phyloP scores from a whole-genome alignment of 2,888 invertebrate species.

The Pyrrhosoma nymphula region DNA sequence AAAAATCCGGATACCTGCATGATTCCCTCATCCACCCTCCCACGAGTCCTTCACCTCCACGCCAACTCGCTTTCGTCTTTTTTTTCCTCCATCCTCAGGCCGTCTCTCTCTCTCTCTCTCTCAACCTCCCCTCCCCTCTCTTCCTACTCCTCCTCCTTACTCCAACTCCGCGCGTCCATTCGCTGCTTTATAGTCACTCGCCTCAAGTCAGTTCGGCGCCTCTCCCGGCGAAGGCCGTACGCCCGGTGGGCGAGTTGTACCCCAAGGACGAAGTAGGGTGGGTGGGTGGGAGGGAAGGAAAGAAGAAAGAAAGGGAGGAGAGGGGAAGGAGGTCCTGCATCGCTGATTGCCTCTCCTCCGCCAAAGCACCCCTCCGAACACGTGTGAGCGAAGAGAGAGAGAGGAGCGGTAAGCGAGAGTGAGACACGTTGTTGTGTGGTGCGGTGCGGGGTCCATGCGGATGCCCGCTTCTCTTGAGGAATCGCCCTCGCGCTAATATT shows the following conservation, averaged over 20 bases:
- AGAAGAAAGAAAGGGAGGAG: background rate
- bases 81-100: too few species aligned
- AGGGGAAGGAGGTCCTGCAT: conserved; percentile 32
- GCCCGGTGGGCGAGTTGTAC: conserved; percentile 40
- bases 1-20: background rate
- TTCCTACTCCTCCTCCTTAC: background rate
- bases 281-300: background rate
- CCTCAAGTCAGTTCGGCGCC: conserved; percentile 64
- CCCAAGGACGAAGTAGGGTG: conserved; percentile 48
- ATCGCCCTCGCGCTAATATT: conserved; percentile 58
- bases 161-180: conserved; percentile 4
- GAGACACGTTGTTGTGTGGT: background rate
- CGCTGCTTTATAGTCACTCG: conserved; percentile 66
- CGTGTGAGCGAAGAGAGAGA: background rate
- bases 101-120: background rate
- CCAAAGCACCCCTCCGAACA: background rate
- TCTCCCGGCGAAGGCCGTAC: conserved; percentile 62
- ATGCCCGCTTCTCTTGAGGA: conserved; percentile 51
- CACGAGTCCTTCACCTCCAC: conserved; percentile 20
- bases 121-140: background rate
- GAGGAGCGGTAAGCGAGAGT: background rate
- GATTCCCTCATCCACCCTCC: conserved; percentile 6
- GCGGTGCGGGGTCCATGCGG: background rate
- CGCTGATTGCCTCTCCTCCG: background rate
- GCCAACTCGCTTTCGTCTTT: background rate